Conservation (phyloP, 2,888 invertebrate species). For the Drosophila algonquin region DNA sequence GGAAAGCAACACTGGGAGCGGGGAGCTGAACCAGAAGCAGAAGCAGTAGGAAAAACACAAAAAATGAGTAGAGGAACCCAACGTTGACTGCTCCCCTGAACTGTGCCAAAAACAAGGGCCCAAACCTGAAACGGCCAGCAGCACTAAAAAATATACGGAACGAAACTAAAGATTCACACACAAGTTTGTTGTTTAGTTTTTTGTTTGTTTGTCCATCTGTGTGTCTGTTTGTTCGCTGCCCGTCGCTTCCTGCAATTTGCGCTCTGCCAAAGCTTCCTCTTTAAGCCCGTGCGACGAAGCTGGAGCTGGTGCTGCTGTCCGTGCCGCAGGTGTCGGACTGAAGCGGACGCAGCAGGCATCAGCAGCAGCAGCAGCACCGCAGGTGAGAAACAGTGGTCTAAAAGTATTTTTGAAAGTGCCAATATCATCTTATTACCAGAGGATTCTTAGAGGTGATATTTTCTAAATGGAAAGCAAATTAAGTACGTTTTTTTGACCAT, state of each 20-base stretch:
- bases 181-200: slow-evolving; percentile 65
- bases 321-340: slow-evolving; percentile 46
- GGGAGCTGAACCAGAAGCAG: too few relatives aligned
- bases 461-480: not conserved
- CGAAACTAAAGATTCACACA: slow-evolving; percentile 42
- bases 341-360: not conserved
- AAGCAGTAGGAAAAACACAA: not conserved
- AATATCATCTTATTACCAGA: not conserved
- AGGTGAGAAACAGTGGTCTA: slow-evolving; percentile 4
- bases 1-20: slow-evolving; percentile 36
- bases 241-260: slow-evolving; percentile 73
- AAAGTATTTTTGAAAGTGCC: not conserved
- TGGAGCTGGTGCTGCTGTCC: slow-evolving; percentile 9
- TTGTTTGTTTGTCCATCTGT: slow-evolving; percentile 45
- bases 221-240: slow-evolving; percentile 32
- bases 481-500: not conserved
- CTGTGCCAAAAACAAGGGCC: slow-evolving; percentile 66
- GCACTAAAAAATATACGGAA: slow-evolving; percentile 3
- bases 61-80: slow-evolving; percentile 36
- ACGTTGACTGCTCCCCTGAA: slow-evolving; percentile 68
- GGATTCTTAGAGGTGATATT: accelerated
- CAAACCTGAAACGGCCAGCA: slow-evolving; percentile 20
- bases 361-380: too few relatives aligned
- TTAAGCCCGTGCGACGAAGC: slow-evolving; percentile 40
- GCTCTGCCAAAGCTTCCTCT: slow-evolving; percentile 64